Conservation (phyloP, 2,888 invertebrate species). For the Plusia festucae region DNA sequence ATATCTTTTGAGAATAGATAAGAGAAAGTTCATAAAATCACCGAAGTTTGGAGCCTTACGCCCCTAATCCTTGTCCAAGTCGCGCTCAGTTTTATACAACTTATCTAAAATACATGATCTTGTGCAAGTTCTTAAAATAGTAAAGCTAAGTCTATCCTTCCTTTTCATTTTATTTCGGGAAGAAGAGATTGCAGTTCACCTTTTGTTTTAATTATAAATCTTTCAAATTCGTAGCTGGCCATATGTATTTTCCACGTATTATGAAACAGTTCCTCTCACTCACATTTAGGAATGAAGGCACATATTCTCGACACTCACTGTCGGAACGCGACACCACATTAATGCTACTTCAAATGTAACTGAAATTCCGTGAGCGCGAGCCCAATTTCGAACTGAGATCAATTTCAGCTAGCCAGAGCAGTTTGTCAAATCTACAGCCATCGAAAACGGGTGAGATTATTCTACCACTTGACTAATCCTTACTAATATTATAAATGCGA, state of each 20-base stretch:
- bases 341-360: constrained; percentile 4
- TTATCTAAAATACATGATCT: constrained; percentile 66
- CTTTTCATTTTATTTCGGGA: not conserved
- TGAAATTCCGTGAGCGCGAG: constrained; percentile 2
- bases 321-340: not conserved
- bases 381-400: not conserved
- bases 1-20: constrained; percentile 66
- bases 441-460: constrained; percentile 1
- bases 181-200: not conserved
- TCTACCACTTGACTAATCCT: not conserved
- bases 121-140: constrained; percentile 29
- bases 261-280: not conserved
- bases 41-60: constrained; percentile 70
- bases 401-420: not conserved
- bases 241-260: not conserved
- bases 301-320: not conserved
- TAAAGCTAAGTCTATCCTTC: not conserved
- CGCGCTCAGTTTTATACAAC: constrained; percentile 69
- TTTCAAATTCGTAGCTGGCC: not conserved
- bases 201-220: not conserved
- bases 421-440: not conserved
- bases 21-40: constrained; percentile 73
- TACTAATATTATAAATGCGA: too few species aligned
- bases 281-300: not conserved
- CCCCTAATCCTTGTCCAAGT: constrained; percentile 70